Base-by-base conservation (phyloP, 2,888 invertebrate species). In the Clostera curtula region DNA sequence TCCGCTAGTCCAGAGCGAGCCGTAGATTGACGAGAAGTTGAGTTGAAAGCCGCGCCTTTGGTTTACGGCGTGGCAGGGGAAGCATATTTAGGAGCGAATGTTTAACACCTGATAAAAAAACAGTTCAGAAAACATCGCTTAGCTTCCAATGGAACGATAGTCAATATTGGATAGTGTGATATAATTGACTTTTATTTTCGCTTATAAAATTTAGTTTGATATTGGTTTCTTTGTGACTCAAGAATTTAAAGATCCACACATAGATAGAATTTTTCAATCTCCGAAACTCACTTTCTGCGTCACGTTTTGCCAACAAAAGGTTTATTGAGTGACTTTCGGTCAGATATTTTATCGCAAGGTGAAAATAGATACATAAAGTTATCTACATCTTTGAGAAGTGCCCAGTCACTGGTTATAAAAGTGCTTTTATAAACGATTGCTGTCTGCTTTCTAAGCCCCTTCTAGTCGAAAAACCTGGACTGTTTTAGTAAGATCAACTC, bases 151-250 rank as follows among this genome's bases (percentile, higher is more conserved):
- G 28, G 25, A 29, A 17, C 28, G 20, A 33, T 20, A 27, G 24
- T 31, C 25, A 21, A 44, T 52, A 40, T 52, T 27, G 24, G 24
- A 34, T 49, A 57, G 52, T 45, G 49, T 40, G 40, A 38, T 49
- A 49, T 48, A 48, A 50, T 62, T 45, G 44, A 70, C 68, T 75
- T 55, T 77, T 67, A 34, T 49, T 80, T 75, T 77, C 67, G 45
- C 62, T 62, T 31, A 43, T 34, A 34, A 31, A 30, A 40, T 46
- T 46, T 36, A 31, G 19, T 39, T 53, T 41, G 36, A 56, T 63
- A 65, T 63, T 56, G 47, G 54, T 60, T 58, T 64, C 62, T 52
- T 65, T 65, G 56, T 64, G 31, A 33, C 36, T 39, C 18, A 33
- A 30, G 17, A 45, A 31, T 31, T 41, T 19, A 31, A 33, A 50